Conservation (phyloP, 2,888 invertebrate genomes). For the Galerucella calmariensis region DNA sequence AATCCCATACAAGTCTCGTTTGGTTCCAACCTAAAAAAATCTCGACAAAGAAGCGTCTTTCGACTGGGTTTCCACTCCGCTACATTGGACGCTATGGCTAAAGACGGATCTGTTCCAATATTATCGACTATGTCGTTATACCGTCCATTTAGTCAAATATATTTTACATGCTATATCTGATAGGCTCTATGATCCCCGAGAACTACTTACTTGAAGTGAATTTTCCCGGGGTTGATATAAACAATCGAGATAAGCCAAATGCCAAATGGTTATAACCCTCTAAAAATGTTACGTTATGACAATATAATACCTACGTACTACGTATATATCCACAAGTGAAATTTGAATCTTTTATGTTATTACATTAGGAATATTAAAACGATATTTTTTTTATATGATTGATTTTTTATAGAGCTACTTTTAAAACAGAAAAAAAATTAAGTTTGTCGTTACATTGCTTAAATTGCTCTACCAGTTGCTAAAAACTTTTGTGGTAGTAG, state of each 20-base stretch:
- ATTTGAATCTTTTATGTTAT: slow-evolving; percentile 4
- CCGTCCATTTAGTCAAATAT: slow-evolving; percentile 28
- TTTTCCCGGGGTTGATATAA: slow-evolving; percentile 22
- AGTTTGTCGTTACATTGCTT: no score
- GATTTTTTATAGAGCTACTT: no score
- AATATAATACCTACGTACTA: neutral
- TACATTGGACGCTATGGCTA: no score
- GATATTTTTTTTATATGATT: no score
- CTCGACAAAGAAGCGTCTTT: no score
- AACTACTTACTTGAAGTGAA: slow-evolving; percentile 26
- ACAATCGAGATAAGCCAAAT: slow-evolving; percentile 31
- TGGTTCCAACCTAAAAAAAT: no score
- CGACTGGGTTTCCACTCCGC: no score
- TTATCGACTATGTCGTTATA: slow-evolving; percentile 23
- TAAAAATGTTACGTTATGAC: slow-evolving; percentile 27
- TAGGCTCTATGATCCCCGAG: slow-evolving; percentile 21
- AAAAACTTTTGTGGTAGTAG: no score
- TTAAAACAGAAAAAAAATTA: no score
- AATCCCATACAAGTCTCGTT: no score
- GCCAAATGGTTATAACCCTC: slow-evolving; percentile 18
- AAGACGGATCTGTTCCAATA: slow-evolving; percentile 12
- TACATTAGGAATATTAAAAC: neutral
- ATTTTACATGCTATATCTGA: slow-evolving; percentile 31
- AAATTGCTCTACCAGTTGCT: no score
- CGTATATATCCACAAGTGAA: no score